These are phyloP conservation scores for Gopherus flavomarginatus DNA, from an alignment of 2,113 vertebrate species.

Conservation along the genomic window DNA sequence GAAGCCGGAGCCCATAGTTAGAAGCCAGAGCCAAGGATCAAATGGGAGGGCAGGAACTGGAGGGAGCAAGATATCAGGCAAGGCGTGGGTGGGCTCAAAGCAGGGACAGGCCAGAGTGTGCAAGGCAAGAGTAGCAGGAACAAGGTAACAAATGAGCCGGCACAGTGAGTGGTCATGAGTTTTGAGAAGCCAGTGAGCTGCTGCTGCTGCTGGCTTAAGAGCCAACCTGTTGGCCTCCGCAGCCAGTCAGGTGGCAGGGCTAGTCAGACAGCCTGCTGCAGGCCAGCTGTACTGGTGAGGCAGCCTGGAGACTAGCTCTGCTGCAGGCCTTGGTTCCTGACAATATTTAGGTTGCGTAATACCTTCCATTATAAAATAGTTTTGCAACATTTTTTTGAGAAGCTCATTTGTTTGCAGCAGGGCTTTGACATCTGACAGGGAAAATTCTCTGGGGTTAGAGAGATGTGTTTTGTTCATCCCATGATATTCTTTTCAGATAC, in stretches of 20 bases:
- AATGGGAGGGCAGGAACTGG: background rate
- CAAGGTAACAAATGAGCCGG: background rate
- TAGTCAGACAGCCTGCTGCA: too few species aligned
- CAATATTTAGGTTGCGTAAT: background rate
- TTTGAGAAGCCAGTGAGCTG: background rate
- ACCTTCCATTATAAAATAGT: background rate
- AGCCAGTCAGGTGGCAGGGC: background rate
- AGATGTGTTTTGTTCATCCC: background rate
- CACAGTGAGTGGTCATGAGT: background rate
- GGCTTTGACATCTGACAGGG: background rate
- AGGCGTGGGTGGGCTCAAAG: background rate
- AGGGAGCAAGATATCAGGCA: background rate
- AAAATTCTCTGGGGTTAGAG: background rate
- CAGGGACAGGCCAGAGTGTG: background rate
- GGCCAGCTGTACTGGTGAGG: too few species aligned
- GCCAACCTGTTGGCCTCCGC: background rate
- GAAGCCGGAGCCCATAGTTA: too few species aligned
- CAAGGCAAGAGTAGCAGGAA: background rate
- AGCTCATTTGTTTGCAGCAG: background rate
- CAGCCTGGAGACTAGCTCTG: background rate
- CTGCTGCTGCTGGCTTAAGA: background rate
- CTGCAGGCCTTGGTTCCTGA: background rate
- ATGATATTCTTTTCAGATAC: background rate
- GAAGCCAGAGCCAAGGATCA: background rate
- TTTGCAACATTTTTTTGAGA: background rate